A percentile compares a stretch with the other conserved stretches of the same genome.
phyloP scores from a whole-genome alignment of 2,888 invertebrate species.

The Panzeria rudis region DNA sequence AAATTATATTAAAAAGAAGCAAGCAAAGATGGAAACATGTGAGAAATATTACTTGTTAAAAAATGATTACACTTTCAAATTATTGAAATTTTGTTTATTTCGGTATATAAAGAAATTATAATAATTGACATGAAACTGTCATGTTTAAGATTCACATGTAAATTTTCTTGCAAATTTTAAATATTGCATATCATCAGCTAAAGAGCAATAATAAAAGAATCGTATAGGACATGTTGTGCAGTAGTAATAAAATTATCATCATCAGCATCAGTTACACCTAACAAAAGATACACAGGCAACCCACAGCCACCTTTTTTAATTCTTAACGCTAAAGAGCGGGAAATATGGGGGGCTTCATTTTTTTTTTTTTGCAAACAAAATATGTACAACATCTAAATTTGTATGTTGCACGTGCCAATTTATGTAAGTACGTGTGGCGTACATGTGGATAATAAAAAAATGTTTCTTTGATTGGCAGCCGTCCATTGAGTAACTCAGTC shows the following conservation, averaged over 20 bases:
- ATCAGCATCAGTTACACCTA: constrained; percentile 54
- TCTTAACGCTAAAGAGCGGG: neutral
- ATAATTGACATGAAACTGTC: constrained; percentile 70
- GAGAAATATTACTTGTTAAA: too few species aligned
- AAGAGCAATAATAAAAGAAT: constrained; percentile 57
- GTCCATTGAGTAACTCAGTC: constrained; percentile 37
- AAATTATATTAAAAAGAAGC: too few species aligned
- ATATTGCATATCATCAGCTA: constrained; percentile 64
- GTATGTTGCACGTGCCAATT: constrained; percentile 48
- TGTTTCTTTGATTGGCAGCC: constrained; percentile 39
- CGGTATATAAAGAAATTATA: constrained; percentile 58
- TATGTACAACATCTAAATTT: constrained; percentile 28
- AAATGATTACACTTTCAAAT: too few species aligned
- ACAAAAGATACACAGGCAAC: neutral
- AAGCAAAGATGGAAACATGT: too few species aligned
- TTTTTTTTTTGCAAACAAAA: constrained; percentile 17
- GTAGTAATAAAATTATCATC: constrained; percentile 42
- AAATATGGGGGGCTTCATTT: neutral
- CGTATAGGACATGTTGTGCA: constrained; percentile 34
- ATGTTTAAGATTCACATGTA: constrained; percentile 49
- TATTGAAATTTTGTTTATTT: constrained; percentile 43
- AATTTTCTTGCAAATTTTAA: constrained; percentile 46
- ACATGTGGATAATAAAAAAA: constrained; percentile 8
- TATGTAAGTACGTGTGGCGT: constrained; percentile 55
- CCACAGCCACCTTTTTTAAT: constrained; percentile 30